Evolutionary conservation across 2,113 vertebrate genomes (phyloP).

Genomic region (Plectropomus leopardus): DNA sequence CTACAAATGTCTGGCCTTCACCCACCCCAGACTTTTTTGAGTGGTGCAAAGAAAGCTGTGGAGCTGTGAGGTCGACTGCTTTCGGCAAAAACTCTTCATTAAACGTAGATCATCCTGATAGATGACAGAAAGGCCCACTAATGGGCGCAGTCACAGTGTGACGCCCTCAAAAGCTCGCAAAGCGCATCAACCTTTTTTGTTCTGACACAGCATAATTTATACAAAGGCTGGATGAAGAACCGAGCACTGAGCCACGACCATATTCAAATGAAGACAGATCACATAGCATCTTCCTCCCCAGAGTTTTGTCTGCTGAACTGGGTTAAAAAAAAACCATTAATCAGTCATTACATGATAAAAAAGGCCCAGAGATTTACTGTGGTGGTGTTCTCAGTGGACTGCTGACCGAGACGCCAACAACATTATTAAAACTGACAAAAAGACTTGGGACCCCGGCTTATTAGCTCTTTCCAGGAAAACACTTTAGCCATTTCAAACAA

Average conservation of each 20-base stretch:
- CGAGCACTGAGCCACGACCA: constrained; percentile 1
- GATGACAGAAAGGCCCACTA: constrained; percentile 18
- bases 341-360: constrained; percentile 34
- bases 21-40: not conserved
- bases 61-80: not conserved
- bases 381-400: not conserved
- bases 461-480: constrained; percentile 31
- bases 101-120: not conserved
- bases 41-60: not conserved
- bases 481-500: constrained; percentile 35
- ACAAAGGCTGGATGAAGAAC: constrained; percentile 12
- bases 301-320: constrained; percentile 22
- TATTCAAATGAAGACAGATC: constrained; percentile 43
- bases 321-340: constrained; percentile 46
- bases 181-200: constrained; percentile 29
- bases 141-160: constrained; percentile 7
- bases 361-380: constrained; percentile 16
- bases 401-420: constrained; percentile 8
- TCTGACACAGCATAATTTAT: constrained; percentile 31
- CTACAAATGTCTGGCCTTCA: constrained; percentile 4
- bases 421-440: constrained; percentile 48
- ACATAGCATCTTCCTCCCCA: constrained; percentile 6
- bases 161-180: not conserved
- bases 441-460: not conserved
- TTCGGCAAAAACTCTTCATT: constrained; percentile 5